Percentiles rank a stretch among this genome's conserved stretches.
Conservation (phyloP, 2,113 vertebrate genomes). For the Polypterus senegalus region DNA sequence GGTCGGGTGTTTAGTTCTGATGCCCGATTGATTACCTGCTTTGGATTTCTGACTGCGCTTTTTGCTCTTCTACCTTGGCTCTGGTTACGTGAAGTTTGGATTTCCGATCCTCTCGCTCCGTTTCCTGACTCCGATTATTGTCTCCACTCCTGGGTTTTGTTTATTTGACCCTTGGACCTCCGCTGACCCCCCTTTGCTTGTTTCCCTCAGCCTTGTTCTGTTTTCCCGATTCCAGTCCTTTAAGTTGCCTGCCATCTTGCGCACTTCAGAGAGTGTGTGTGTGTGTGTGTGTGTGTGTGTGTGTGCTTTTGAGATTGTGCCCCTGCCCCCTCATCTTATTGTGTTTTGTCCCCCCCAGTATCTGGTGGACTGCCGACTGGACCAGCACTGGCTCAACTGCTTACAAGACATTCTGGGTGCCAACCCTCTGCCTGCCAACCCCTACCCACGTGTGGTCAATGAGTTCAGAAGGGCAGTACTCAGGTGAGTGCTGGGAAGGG, state of each 20-base stretch:
- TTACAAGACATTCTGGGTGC: slow-evolving; percentile 3
- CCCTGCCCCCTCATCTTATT: background rate
- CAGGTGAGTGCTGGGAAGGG: slow-evolving; percentile 3
- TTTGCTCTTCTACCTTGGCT: no score
- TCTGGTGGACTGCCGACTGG: slow-evolving; percentile 11
- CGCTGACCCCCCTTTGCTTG: no score
- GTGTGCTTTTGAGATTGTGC: background rate
- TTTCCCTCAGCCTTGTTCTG: no score
- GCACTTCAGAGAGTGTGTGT: background rate
- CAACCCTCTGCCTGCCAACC: slow-evolving; percentile 8
- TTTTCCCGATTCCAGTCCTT: no score
- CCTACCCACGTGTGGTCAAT: slow-evolving; percentile 1
- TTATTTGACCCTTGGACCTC: no score
- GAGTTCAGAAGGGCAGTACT: slow-evolving; percentile 11
- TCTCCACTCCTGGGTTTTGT: no score
- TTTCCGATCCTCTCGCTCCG: no score
- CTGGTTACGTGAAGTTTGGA: no score
- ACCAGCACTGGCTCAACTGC: slow-evolving; percentile 8
- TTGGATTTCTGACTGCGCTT: no score
- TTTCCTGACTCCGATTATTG: no score
- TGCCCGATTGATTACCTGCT: no score
- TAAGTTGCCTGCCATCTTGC: background rate
- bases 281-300: background rate
- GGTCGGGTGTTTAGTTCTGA: no score
- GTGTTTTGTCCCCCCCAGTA: background rate